Evolutionary conservation across 1,140 invertebrate species (phyloP).

Genomic region (Homarus americanus): DNA sequence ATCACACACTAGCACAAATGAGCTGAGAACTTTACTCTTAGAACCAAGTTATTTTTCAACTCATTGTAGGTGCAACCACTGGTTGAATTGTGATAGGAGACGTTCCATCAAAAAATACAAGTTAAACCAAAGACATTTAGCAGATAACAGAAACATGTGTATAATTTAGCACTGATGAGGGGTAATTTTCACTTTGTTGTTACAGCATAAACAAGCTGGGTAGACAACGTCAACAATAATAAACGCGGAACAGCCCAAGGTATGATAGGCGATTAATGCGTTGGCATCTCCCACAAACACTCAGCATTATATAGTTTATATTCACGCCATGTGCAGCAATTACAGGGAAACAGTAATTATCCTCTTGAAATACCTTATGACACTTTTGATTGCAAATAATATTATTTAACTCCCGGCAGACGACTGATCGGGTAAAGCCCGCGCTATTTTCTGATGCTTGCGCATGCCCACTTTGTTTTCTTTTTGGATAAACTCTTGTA

Average conservation of each 20-base stretch:
- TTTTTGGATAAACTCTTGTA: conserved; percentile 63
- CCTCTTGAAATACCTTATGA: background rate
- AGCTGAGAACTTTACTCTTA: no score
- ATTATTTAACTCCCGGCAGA: conserved; percentile 19
- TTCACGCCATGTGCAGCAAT: no score
- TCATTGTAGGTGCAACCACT: background rate
- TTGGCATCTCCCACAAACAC: background rate
- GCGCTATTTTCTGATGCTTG: conserved; percentile 69
- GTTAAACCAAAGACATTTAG: background rate
- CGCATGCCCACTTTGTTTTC: conserved; percentile 70
- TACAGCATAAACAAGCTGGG: background rate
- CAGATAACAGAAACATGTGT: no score
- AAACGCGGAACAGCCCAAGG: conserved; percentile 8
- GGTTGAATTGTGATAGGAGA: background rate
- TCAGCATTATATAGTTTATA: background rate
- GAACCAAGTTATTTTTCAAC: background rate
- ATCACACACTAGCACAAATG: no score
- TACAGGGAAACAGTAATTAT: no score
- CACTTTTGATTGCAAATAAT: conserved; percentile 5
- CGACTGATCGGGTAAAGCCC: conserved; percentile 61
- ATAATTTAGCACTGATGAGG: background rate
- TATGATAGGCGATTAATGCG: background rate
- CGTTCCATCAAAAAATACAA: background rate
- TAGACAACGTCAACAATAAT: conserved; percentile 10
- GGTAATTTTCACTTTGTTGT: background rate